Evolutionary conservation across 2,797 vertebrate genomes (phyloP).

Genomic region (Echiichthys vipera): DNA sequence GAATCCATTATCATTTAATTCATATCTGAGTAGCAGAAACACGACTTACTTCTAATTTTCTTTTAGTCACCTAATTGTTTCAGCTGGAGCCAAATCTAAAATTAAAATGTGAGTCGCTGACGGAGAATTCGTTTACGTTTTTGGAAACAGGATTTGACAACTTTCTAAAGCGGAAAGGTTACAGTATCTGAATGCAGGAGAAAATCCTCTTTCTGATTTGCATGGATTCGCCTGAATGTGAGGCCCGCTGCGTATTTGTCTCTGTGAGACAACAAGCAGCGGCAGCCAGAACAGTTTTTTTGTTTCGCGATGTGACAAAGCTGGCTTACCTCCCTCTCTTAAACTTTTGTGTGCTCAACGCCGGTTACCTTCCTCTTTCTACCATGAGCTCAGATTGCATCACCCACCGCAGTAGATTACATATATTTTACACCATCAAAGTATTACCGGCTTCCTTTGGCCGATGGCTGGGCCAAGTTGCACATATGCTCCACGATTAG

Average conservation of each 20-base stretch:
- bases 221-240: constrained; percentile 32
- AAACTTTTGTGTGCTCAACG: constrained; percentile 48
- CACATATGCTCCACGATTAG: constrained; percentile 75
- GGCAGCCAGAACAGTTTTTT: constrained; percentile 38
- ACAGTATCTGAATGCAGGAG: constrained; percentile 33
- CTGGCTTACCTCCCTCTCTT: constrained; percentile 30
- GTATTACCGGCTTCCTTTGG: constrained; percentile 66
- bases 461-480: constrained; percentile 63
- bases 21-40: neutral
- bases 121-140: neutral
- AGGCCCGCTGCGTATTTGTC: neutral
- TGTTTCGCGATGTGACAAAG: constrained; percentile 47
- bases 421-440: constrained; percentile 75
- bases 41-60: neutral
- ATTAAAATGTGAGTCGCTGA: constrained; percentile 15
- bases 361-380: constrained; percentile 16
- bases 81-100: constrained; percentile 6
- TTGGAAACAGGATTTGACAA: constrained; percentile 21
- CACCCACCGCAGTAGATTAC: constrained; percentile 70
- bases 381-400: constrained; percentile 65
- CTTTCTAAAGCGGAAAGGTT: constrained; percentile 28
- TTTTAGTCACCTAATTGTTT: constrained; percentile 1
- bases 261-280: constrained; percentile 10
- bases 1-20: neutral
- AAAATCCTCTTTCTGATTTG: constrained; percentile 57